These are phyloP conservation scores for Cirrhinus mrigala DNA, from an alignment of 2,797 vertebrate genomes.

Conservation along the genomic window DNA sequence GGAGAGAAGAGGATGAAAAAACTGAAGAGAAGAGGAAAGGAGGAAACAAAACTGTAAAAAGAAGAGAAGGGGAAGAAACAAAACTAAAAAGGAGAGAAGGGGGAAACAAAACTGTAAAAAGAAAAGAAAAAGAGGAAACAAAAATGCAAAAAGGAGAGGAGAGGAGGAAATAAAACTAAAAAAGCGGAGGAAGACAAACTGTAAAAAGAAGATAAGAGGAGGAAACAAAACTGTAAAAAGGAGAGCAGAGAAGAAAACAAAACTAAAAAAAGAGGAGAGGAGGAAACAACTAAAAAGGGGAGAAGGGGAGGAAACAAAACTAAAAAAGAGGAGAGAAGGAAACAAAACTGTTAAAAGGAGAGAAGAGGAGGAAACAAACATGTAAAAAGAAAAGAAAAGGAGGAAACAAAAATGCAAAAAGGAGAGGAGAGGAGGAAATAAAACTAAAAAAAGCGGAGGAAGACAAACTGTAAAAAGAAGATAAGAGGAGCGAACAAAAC, in stretches of 20 bases:
- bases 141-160: background rate
- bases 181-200: background rate
- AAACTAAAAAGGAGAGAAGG: background rate
- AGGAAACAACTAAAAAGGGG: background rate
- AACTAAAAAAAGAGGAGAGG: too few relatives aligned
- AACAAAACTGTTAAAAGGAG: conserved; percentile 13
- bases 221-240: background rate
- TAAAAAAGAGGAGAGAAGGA: too few relatives aligned
- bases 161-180: background rate
- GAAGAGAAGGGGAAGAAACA: background rate
- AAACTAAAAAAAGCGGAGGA: background rate
- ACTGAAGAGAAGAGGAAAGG: background rate
- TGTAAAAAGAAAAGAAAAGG: background rate
- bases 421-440: background rate
- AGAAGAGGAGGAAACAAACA: background rate
- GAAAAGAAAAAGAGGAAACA: background rate
- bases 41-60: background rate
- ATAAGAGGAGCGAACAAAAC: background rate
- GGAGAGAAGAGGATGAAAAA: background rate
- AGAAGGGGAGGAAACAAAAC: background rate
- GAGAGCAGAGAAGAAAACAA: background rate
- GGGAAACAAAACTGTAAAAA: background rate
- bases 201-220: background rate
- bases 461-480: background rate
- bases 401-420: background rate